These are phyloP conservation scores for Chouioia cunea DNA, from an alignment of 2,888 invertebrate genomes.

Conservation along the genomic window DNA sequence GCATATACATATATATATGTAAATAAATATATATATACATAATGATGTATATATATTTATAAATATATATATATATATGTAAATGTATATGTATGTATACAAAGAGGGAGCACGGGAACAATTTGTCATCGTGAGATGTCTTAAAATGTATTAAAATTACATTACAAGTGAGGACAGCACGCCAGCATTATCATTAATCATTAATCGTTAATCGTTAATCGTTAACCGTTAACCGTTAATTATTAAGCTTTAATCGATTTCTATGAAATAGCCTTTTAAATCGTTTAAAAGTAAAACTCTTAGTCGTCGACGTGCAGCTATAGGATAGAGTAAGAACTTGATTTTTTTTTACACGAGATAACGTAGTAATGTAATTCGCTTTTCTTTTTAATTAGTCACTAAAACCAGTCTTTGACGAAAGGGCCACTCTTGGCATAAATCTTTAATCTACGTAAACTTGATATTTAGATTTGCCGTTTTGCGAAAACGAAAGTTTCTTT, in stretches of 20 bases:
- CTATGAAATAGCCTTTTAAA: slow-evolving; percentile 25
- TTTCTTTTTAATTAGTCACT: slow-evolving; percentile 47
- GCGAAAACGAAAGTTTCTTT: slow-evolving; percentile 35
- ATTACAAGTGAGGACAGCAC: slow-evolving; percentile 36
- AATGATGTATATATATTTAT: no score
- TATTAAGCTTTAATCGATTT: slow-evolving; percentile 2
- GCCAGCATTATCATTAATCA: slow-evolving; percentile 14
- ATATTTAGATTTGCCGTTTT: slow-evolving; percentile 42
- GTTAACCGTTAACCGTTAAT: slow-evolving; percentile 8
- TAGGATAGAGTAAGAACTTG: no score
- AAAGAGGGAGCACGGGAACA: neutral
- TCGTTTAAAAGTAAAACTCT: slow-evolving; percentile 39
- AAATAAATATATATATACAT: no score
- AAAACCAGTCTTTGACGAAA: slow-evolving; percentile 48
- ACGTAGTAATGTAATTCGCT: slow-evolving; percentile 42
- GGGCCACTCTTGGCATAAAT: slow-evolving; percentile 46
- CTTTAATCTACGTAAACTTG: slow-evolving; percentile 45
- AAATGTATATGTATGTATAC: neutral
- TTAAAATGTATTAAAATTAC: slow-evolving; percentile 41
- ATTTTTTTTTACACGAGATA: no score
- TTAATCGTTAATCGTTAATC: slow-evolving; percentile 10
- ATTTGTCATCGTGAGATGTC: slow-evolving; percentile 22
- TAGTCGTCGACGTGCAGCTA: slow-evolving; percentile 12
- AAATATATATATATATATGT: no score
- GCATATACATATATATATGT: no score